Conservation (phyloP, 2,797 vertebrate species). For the Neostethus bicornis region DNA sequence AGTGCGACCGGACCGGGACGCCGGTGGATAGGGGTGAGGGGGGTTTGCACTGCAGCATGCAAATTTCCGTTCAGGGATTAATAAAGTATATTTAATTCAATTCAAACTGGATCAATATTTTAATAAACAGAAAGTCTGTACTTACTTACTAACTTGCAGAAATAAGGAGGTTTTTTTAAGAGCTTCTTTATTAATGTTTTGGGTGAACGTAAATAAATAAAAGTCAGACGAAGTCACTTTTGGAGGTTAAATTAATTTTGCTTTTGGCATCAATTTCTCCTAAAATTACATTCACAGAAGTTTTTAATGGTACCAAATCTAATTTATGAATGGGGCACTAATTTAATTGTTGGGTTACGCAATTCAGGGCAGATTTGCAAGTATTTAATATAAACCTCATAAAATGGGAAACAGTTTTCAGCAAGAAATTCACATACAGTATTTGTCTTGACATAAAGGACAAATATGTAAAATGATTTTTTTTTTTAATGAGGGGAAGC, state of each 20-base stretch:
- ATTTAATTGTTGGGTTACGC: background rate
- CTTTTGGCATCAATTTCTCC: background rate
- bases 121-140: background rate
- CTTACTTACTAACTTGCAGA: background rate
- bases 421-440: no score
- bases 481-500: no score
- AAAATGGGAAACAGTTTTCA: no score
- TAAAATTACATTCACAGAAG: constrained; percentile 1
- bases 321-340: constrained; percentile 8
- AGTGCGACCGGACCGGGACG: no score
- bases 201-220: background rate
- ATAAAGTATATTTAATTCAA: no score
- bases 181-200: background rate
- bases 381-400: background rate
- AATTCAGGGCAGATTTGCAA: background rate
- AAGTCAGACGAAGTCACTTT: constrained; percentile 5
- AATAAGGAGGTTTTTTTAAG: background rate
- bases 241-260: background rate
- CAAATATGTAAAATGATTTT: no score
- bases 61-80: no score
- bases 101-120: background rate
- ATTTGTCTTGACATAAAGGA: no score
- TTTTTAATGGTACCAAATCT: constrained; percentile 7
- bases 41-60: no score
- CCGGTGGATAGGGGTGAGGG: no score